phyloP scores from a whole-genome alignment of 2,797 vertebrate genomes.

The Otus scops region DNA sequence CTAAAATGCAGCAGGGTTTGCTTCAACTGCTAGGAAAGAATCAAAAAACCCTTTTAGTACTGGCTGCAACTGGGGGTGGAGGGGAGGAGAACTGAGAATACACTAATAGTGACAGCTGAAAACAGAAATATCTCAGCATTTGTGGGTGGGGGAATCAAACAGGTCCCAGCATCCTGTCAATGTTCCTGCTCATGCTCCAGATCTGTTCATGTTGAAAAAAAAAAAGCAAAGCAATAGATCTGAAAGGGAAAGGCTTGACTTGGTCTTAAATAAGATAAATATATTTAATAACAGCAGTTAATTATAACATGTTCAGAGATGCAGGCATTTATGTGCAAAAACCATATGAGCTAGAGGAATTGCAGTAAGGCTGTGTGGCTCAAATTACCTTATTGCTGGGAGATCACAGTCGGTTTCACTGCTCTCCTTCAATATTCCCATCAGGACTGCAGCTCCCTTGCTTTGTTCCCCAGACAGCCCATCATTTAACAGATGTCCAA shows the following conservation, averaged over 20 bases:
- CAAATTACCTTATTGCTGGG: not conserved
- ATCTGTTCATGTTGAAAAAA: not conserved
- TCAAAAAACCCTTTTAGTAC: not conserved
- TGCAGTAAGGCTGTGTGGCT: not conserved
- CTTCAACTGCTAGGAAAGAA: conserved; percentile 1
- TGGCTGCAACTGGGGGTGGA: not conserved
- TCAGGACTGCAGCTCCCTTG: conserved; percentile 3
- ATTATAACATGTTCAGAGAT: not conserved
- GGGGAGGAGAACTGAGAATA: conserved; percentile 30
- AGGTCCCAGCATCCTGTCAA: not conserved
- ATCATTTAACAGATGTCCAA: conserved; percentile 38
- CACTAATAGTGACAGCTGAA: conserved; percentile 33
- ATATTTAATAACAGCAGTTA: not conserved
- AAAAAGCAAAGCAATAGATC: not conserved
- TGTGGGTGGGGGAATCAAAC: not conserved
- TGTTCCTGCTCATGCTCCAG: not conserved
- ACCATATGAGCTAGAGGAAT: not conserved
- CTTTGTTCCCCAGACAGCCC: conserved; percentile 8
- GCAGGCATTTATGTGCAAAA: not conserved
- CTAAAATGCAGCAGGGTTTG: conserved; percentile 18
- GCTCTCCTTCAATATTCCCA: conserved; percentile 15
- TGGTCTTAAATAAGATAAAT: not conserved
- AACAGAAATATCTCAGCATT: conserved; percentile 27
- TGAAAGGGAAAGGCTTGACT: not conserved
- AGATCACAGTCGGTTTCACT: not conserved